Base-by-base conservation (phyloP, 2,888 invertebrate species). In the Pseudococcus longispinus region DNA sequence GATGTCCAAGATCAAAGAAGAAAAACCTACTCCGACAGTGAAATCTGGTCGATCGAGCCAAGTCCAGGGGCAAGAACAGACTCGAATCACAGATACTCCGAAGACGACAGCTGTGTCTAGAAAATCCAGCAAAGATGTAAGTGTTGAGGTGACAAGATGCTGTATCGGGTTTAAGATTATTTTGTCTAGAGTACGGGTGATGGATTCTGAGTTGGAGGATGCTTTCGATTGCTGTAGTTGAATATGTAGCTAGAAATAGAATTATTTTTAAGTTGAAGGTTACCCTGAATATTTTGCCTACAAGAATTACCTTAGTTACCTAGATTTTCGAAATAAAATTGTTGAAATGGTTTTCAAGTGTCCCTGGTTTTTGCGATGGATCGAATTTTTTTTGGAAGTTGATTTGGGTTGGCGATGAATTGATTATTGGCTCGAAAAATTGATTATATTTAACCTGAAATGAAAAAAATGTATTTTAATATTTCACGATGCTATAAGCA, bases 81-180 rank as follows among this genome's bases (percentile, higher is more conserved):
- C 37, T 20, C 23, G 4, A 11, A 20, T 20, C 8, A 20, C 85
- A 20, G 85, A 42, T 37, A 70, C 85, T 1, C 42, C 44, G 0
- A 85, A 65, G 60, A 13, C 32, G 60, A 13, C 32, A 26, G n/a
- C 84, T n/a, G n/a, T 60, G 18, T 60, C 84, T 1, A 20, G 32
- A 37, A 84, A 84, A 84, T 32, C 29, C 15, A 44, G 15, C 18
- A 85, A 70, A 70, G 70, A 85, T 29, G 85, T 85, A 18, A 70
- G 65, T 65, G 26, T 32, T 11, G 3, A 3, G 29, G 37, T 37
- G 20, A 42, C 42, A 6, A 20, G 18, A 9, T 77, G 37, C 8
- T 13, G 15, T 42, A 20, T 77, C 4, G 23, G 11, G 3, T 82
- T 77, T 29, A 29, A 15, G 20, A 20, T 82, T 5, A n/a, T 37